Percentiles rank a stretch among this genome's conserved stretches.
phyloP scores from a whole-genome alignment of 2,888 invertebrate species.

The Scaptomyza polygonia region DNA sequence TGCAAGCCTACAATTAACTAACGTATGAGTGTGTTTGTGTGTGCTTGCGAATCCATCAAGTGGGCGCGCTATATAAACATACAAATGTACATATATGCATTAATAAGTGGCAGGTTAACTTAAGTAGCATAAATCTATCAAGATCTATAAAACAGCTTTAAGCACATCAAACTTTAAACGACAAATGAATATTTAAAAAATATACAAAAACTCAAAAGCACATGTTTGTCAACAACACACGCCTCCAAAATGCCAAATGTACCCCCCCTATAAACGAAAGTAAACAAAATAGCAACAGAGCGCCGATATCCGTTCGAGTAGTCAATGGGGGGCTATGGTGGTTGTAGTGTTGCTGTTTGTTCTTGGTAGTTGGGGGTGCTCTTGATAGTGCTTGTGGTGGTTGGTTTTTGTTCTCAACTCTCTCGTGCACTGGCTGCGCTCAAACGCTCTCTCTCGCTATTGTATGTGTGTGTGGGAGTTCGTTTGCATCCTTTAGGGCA shows the following conservation, averaged over 20 bases:
- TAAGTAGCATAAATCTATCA: not conserved
- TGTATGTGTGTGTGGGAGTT: constrained; percentile 45
- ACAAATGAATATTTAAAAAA: not conserved
- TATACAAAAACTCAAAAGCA: not conserved
- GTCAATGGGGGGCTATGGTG: constrained; percentile 19
- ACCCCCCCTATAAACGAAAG: constrained; percentile 57
- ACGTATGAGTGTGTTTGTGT: constrained; percentile 27
- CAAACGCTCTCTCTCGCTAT: constrained; percentile 13
- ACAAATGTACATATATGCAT: constrained; percentile 6
- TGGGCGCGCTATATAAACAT: constrained; percentile 65
- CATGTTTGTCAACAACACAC: constrained; percentile 31
- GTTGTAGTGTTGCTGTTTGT: constrained; percentile 36
- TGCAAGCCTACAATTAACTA: constrained; percentile 6
- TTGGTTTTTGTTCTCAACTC: constrained; percentile 32
- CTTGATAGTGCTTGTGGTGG: constrained; percentile 33
- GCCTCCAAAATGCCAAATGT: constrained; percentile 32
- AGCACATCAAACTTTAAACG: constrained; percentile 2
- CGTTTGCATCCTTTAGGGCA: constrained; percentile 64
- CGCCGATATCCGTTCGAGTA: constrained; percentile 39
- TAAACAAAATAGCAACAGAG: constrained; percentile 80
- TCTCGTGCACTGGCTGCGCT: constrained; percentile 48
- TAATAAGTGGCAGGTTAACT: constrained; percentile 5
- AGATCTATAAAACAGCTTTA: not conserved
- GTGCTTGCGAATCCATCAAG: constrained; percentile 73
- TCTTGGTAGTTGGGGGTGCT: constrained; percentile 22